Conservation (phyloP, 2,888 invertebrate genomes). For the Oscheius myriophilus region DNA sequence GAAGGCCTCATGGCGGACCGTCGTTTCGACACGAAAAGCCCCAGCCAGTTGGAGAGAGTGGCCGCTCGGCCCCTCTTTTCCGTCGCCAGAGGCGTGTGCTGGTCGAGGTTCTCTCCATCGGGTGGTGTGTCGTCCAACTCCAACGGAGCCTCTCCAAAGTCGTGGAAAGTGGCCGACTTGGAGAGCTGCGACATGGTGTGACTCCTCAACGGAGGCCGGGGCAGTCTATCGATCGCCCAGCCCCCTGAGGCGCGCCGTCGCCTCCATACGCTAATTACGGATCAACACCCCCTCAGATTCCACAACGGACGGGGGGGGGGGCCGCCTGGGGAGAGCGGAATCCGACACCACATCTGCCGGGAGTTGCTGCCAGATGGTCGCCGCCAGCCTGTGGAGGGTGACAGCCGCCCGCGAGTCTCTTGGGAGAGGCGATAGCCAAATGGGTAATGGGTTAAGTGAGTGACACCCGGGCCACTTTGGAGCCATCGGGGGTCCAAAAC, state of each 20-base stretch:
- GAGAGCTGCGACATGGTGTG: conserved; percentile 40
- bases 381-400: background rate
- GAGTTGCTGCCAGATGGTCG: background rate
- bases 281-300: conserved; percentile 27
- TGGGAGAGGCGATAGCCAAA: background rate
- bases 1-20: conserved; percentile 57
- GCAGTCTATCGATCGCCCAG: conserved; percentile 35
- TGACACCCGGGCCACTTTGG: background rate
- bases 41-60: conserved; percentile 42
- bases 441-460: background rate
- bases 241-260: conserved; percentile 29
- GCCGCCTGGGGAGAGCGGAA: too few species aligned
- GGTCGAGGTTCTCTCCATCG: conserved; percentile 30
- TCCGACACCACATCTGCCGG: background rate
- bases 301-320: background rate
- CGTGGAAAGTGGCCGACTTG: conserved; percentile 67
- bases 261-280: conserved; percentile 33
- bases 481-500: too few species aligned
- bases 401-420: background rate
- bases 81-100: conserved; percentile 31
- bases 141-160: conserved; percentile 52
- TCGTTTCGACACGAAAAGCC: conserved; percentile 33
- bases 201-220: conserved; percentile 16
- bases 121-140: background rate
- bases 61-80: conserved; percentile 12